Percentiles rank a stretch among this genome's conserved stretches.
These are phyloP conservation scores for Mungos mungo DNA, from an alignment of 2,113 vertebrate genomes.

Conservation along the genomic window DNA sequence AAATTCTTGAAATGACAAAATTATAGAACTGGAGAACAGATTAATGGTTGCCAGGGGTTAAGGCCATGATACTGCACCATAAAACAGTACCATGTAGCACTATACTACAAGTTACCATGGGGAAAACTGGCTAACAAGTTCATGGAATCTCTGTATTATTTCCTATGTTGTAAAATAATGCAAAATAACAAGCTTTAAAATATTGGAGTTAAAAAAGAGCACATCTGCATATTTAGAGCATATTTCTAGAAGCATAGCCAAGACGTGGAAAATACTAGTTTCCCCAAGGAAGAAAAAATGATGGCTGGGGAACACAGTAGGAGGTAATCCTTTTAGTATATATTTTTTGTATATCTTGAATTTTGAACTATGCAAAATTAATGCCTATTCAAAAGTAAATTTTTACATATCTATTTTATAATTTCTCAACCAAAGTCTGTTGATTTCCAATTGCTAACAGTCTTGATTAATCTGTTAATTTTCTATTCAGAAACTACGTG, in stretches of 20 bases:
- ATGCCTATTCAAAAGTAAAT: not conserved
- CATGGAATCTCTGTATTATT: not conserved
- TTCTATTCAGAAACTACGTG: not conserved
- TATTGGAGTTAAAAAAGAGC: not conserved
- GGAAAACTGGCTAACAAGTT: not conserved
- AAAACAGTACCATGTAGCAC: not conserved
- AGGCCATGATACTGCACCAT: not conserved
- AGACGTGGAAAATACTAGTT: not conserved
- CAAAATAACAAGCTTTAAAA: not conserved
- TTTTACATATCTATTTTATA: not conserved
- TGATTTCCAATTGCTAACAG: not conserved
- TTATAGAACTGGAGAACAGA: not conserved
- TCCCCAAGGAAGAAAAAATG: not conserved
- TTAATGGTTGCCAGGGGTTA: not conserved
- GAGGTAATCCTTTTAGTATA: not conserved
- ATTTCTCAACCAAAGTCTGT: not conserved
- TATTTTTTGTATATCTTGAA: not conserved
- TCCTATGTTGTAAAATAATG: not conserved
- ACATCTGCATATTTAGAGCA: not conserved
- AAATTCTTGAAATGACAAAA: not conserved
- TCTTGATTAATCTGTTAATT: not conserved
- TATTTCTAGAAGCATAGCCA: not conserved
- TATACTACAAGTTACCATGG: not conserved
- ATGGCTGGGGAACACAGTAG: not conserved
- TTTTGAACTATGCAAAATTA: conserved; percentile 15